Percentiles rank a stretch among this genome's conserved stretches.
These are phyloP conservation scores for Sebastes umbrosus DNA, from an alignment of 2,797 vertebrate genomes.

Conservation along the genomic window DNA sequence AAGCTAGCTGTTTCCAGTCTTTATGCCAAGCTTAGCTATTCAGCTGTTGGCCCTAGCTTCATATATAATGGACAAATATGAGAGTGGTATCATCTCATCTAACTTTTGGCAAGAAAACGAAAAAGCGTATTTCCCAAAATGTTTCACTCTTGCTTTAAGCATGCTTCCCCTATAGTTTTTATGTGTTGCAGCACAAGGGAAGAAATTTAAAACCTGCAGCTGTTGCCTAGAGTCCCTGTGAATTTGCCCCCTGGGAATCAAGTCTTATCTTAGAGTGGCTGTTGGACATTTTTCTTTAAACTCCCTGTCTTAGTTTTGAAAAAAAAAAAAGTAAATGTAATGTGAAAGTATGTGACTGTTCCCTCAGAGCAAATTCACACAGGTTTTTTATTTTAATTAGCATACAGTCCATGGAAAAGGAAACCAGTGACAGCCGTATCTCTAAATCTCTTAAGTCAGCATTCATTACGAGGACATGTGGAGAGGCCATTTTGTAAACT, in stretches of 20 bases:
- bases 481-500: conserved; percentile 37
- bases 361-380: neutral
- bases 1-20: neutral
- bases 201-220: neutral
- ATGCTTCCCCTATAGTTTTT: neutral
- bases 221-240: neutral
- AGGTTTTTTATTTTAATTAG: neutral
- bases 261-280: neutral
- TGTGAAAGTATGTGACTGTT: neutral
- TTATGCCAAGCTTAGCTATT: neutral
- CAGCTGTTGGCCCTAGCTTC: neutral
- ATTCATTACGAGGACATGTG: conserved; percentile 21
- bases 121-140: neutral
- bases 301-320: neutral
- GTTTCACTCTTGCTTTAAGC: neutral
- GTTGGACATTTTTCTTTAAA: neutral
- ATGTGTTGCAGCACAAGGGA: neutral
- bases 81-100: neutral
- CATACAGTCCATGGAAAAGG: neutral
- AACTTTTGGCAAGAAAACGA: neutral
- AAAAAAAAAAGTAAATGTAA: neutral
- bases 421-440: conserved; percentile 24
- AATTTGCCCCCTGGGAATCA: neutral
- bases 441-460: conserved; percentile 30
- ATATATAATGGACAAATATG: neutral